These are phyloP conservation scores for Glaucopsyche alexis DNA, from an alignment of 2,888 invertebrate genomes.

Conservation along the genomic window DNA sequence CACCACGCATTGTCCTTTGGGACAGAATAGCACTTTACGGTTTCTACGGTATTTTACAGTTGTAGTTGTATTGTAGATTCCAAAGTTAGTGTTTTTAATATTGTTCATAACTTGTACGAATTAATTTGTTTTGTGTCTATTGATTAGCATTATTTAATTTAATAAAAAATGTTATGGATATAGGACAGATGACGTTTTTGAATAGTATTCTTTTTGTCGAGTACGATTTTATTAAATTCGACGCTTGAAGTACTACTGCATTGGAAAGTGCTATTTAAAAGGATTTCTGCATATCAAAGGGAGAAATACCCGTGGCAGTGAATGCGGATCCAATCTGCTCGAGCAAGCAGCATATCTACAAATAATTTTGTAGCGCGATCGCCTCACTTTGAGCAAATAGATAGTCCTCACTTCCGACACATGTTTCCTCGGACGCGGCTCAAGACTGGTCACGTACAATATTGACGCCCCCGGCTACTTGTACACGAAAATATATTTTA, in stretches of 20 bases:
- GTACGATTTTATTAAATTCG: slow-evolving; percentile 31
- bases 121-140: too few species aligned
- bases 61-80: not conserved
- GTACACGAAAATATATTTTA: slow-evolving; percentile 64
- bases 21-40: slow-evolving; percentile 32
- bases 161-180: not conserved
- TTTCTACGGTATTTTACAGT: slow-evolving; percentile 10
- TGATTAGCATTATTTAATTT: too few species aligned
- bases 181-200: not conserved
- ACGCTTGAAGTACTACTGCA: slow-evolving; percentile 27
- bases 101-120: not conserved
- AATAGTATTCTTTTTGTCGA: not conserved
- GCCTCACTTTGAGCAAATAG: slow-evolving; percentile 74
- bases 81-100: slow-evolving; percentile 9
- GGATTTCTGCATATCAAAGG: slow-evolving; percentile 34
- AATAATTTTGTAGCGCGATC: slow-evolving; percentile 67
- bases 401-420: slow-evolving; percentile 78
- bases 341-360: slow-evolving; percentile 51
- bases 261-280: slow-evolving; percentile 28
- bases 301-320: slow-evolving; percentile 33
- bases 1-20: slow-evolving; percentile 39
- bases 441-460: slow-evolving; percentile 77
- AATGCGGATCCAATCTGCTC: slow-evolving; percentile 40
- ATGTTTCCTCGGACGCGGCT: slow-evolving; percentile 72
- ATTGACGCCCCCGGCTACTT: slow-evolving; percentile 76